These are phyloP conservation scores for Channallabes apus DNA, from an alignment of 2,797 vertebrate genomes.

Conservation along the genomic window DNA sequence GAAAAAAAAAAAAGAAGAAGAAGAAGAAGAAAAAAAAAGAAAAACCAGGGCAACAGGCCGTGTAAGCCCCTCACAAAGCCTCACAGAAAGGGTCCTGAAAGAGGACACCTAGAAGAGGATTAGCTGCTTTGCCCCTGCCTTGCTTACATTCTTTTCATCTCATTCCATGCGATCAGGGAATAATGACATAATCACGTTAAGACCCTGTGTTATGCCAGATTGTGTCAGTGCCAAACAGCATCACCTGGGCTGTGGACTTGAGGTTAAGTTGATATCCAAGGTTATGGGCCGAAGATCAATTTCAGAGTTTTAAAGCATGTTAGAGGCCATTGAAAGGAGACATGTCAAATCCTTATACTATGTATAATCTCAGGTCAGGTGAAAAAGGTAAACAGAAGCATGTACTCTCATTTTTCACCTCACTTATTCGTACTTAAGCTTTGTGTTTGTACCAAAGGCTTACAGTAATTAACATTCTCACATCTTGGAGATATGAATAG, in stretches of 20 bases:
- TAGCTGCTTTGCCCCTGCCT: conserved; percentile 61
- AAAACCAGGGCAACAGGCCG: conserved; percentile 75
- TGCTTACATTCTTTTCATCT: conserved; percentile 76
- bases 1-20: conserved; percentile 17
- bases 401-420: not conserved
- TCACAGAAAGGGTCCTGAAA: conserved; percentile 78
- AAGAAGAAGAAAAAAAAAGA: conserved; percentile 24
- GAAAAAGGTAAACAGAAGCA: not conserved
- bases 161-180: conserved; percentile 72
- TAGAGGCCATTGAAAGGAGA: conserved; percentile 6
- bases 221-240: conserved; percentile 68
- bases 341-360: conserved; percentile 9
- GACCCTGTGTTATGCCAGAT: conserved; percentile 67
- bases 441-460: not conserved
- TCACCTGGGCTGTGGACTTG: conserved; percentile 65
- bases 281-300: conserved; percentile 49
- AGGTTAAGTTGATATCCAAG: conserved; percentile 57
- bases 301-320: conserved; percentile 47
- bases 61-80: conserved; percentile 79
- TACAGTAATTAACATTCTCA: not conserved
- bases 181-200: conserved; percentile 80
- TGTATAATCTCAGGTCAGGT: conserved; percentile 24
- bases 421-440: not conserved
- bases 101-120: conserved; percentile 78
- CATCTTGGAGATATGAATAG: conserved; percentile 11